Conservation (phyloP, 1,140 invertebrate genomes). For the Drosophila asahinai region DNA sequence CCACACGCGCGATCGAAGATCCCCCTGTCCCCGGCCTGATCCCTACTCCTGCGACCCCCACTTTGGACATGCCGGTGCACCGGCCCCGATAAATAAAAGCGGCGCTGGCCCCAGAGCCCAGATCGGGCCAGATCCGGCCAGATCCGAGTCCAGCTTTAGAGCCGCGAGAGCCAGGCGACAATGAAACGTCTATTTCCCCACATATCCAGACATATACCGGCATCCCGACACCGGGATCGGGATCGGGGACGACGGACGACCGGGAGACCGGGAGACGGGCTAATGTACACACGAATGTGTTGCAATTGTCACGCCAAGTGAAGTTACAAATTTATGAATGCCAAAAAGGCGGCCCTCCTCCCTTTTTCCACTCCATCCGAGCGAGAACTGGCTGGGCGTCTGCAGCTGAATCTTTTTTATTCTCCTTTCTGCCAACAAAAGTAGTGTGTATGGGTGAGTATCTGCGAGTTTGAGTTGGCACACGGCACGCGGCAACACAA, state of each 20-base stretch:
- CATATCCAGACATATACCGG: conserved; percentile 44
- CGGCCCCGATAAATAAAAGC: conserved; percentile 78
- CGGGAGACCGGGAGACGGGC: conserved; percentile 67
- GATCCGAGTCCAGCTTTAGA: conserved; percentile 5
- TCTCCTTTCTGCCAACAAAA: conserved; percentile 6
- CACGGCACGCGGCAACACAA: conserved; percentile 75
- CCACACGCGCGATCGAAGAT: conserved; percentile 62
- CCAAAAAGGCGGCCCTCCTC: conserved; percentile 66
- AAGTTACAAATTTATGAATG: conserved; percentile 85
- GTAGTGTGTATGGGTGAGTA: conserved; percentile 18
- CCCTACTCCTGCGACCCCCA: conserved; percentile 37
- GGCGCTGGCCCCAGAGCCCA: conserved; percentile 45
- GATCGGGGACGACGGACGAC: conserved; percentile 48
- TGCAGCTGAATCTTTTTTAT: conserved; percentile 6
- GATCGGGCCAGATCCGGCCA: conserved; percentile 18
- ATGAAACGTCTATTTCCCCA: conserved; percentile 84
- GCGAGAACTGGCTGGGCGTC: conserved; percentile 32
- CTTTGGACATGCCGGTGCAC: conserved; percentile 78
- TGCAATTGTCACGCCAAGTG: conserved; percentile 85
- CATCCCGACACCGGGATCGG: conserved; percentile 13
- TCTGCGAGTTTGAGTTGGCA: conserved; percentile 52
- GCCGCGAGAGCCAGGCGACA: conserved; percentile 61
- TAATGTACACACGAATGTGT: conserved; percentile 83
- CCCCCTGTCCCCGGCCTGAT: neutral
- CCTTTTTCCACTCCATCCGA: conserved; percentile 27